Conservation (phyloP, 2,113 vertebrate species). For the Egretta garzetta region DNA sequence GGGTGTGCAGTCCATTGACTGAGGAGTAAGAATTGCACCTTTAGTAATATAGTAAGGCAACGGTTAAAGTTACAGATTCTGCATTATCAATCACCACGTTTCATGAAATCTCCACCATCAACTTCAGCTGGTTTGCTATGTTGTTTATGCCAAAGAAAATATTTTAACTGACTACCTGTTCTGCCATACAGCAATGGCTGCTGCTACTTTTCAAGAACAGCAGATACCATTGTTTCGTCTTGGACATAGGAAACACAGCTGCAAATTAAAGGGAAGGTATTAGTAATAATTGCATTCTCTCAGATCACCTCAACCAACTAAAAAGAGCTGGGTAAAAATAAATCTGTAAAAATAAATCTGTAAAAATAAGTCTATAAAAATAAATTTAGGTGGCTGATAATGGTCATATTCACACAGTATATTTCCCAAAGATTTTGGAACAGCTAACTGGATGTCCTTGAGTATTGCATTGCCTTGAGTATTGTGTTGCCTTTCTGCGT, state of each 20-base stretch:
- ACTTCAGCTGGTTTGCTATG: not conserved
- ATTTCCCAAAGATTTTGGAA: not conserved
- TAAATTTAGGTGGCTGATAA: not conserved
- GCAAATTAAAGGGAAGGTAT: not conserved
- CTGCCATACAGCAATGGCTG: not conserved
- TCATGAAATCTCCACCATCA: not conserved
- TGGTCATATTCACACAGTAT: rapidly evolving
- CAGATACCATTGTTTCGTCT: not conserved
- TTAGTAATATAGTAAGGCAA: not conserved
- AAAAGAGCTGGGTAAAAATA: not conserved
- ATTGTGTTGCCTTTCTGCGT: not conserved
- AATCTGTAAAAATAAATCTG: not conserved
- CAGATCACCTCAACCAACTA: not conserved
- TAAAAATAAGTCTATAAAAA: not conserved
- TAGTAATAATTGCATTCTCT: not conserved
- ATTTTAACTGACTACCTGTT: not conserved
- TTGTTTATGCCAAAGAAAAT: not conserved
- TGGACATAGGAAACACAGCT: not conserved
- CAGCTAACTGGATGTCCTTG: not conserved
- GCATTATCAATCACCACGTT: not conserved
- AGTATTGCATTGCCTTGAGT: no score
- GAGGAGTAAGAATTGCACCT: not conserved
- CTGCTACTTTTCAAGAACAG: not conserved
- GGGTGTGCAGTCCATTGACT: not conserved
- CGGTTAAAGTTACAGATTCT: not conserved